Conservation (phyloP, 2,113 vertebrate species). For the Lepidothrix coronata region DNA sequence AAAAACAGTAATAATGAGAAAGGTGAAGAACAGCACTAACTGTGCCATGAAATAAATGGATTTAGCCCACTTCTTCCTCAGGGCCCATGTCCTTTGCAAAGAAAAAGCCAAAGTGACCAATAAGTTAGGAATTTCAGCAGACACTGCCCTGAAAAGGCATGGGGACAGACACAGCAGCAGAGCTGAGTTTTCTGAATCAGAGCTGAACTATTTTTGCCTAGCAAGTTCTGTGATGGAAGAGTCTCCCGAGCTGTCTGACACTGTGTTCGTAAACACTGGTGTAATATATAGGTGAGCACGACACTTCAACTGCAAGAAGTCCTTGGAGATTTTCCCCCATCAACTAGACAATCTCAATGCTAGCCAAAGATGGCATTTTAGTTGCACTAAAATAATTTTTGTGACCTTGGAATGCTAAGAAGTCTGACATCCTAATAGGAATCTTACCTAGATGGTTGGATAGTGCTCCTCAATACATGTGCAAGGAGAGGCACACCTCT, state of each 20-base stretch:
- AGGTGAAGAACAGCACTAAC: neutral
- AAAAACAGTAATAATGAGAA: neutral
- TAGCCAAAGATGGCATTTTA: neutral
- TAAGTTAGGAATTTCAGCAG: neutral
- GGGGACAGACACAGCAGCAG: neutral
- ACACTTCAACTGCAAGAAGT: neutral
- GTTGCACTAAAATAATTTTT: neutral
- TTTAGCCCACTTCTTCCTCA: neutral
- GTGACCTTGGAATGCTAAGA: neutral
- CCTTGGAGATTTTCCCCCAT: neutral
- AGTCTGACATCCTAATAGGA: neutral
- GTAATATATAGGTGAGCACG: neutral
- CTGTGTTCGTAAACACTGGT: neutral
- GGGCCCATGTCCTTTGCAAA: neutral
- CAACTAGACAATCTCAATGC: neutral
- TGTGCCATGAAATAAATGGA: neutral
- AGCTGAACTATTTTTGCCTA: neutral
- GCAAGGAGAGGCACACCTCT: neutral
- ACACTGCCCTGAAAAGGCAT: neutral
- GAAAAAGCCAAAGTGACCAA: neutral
- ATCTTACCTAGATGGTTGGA: neutral
- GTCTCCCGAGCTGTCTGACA: neutral
- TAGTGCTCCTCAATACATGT: neutral
- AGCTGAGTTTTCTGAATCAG: neutral
- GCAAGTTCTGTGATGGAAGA: neutral